phyloP scores from a whole-genome alignment of 2,797 vertebrate genomes.

The Pseudochromis fuscus region DNA sequence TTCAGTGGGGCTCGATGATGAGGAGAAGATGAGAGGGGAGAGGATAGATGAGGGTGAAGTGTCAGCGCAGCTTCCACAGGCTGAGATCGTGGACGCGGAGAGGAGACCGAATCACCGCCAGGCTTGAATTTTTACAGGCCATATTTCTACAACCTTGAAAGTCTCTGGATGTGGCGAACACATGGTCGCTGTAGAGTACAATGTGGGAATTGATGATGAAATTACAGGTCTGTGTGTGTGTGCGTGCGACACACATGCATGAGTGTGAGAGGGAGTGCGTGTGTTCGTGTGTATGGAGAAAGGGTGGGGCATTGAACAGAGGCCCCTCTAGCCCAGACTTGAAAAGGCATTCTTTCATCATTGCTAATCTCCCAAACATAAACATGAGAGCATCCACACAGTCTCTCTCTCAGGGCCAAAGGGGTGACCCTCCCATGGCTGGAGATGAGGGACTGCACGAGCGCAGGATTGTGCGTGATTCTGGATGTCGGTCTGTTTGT shows the following conservation, averaged over 20 bases:
- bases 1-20: constrained; percentile 54
- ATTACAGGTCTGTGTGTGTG: constrained; percentile 9
- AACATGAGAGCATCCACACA: constrained; percentile 84
- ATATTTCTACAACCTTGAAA: constrained; percentile 23
- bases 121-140: constrained; percentile 18
- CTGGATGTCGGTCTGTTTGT: constrained; percentile 66
- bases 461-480: constrained; percentile 57
- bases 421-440: constrained; percentile 79
- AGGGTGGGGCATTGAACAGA: constrained; percentile 80
- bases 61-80: constrained; percentile 35
- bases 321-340: constrained; percentile 83
- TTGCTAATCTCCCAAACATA: constrained; percentile 89
- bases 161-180: constrained; percentile 46
- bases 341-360: constrained; percentile 89
- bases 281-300: constrained; percentile 47
- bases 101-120: constrained; percentile 36
- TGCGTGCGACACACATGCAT: too few relatives aligned
- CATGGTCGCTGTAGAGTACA: constrained; percentile 22
- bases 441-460: constrained; percentile 70
- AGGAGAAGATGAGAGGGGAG: constrained; percentile 57
- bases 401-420: constrained; percentile 62
- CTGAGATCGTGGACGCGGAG: constrained; percentile 1
- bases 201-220: constrained; percentile 34
- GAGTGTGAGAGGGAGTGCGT: constrained; percentile 14
- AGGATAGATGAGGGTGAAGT: constrained; percentile 53